A percentile compares a stretch with the other conserved stretches of the same genome.
Conservation (phyloP, 2,888 invertebrate species). For the Trachelus troglodyta region DNA sequence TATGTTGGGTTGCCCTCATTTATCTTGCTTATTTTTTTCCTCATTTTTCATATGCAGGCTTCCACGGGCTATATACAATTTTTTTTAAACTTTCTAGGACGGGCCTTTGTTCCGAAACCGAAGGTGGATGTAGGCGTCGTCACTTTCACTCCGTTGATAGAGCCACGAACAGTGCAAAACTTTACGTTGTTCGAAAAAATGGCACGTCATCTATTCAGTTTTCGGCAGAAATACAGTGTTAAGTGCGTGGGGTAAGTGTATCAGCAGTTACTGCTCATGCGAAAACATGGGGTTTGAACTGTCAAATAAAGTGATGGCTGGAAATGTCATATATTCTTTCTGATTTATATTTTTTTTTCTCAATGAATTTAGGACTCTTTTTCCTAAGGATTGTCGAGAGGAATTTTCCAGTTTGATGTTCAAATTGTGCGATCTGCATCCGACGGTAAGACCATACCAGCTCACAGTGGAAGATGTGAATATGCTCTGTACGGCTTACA, state of each 20-base stretch:
- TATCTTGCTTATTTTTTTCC: constrained; percentile 10
- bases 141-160: constrained; percentile 81
- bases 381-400: constrained; percentile 77
- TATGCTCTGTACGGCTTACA: constrained; percentile 82
- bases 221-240: constrained; percentile 85
- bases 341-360: constrained; percentile 20
- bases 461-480: constrained; percentile 83
- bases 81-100: constrained; percentile 62
- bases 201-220: constrained; percentile 85
- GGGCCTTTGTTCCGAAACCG: constrained; percentile 92
- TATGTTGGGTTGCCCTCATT: constrained; percentile 26
- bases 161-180: constrained; percentile 80
- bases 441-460: constrained; percentile 76
- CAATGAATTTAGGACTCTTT: constrained; percentile 71
- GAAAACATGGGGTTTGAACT: too few relatives aligned
- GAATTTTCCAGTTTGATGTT: constrained; percentile 78
- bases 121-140: constrained; percentile 98
- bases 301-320: too few relatives aligned
- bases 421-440: constrained; percentile 78
- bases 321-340: too few relatives aligned
- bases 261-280: not conserved
- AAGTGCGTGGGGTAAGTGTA: constrained; percentile 72
- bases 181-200: constrained; percentile 93
- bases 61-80: not conserved
- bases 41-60: constrained; percentile 1